Base-by-base conservation (phyloP, 2,888 invertebrate genomes). In the Drosophila quinaria region DNA sequence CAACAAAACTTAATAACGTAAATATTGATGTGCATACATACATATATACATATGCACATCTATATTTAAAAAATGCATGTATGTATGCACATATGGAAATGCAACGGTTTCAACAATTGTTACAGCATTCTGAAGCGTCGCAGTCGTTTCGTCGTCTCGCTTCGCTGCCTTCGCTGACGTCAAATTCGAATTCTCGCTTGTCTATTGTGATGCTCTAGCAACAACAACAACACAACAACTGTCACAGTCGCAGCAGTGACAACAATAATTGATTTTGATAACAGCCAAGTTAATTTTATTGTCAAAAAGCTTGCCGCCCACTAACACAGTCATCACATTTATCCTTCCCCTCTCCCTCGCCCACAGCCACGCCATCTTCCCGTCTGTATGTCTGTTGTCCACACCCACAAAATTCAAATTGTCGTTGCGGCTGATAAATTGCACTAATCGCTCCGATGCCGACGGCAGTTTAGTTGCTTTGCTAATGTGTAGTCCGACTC, bases 371-470 rank as follows among this genome's bases (percentile, higher is more conserved):
- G 54, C 17, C 6, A 17, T 4, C 11, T 1, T 11, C 35, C n/a
- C 47, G 37, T 19, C 31, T 17, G 37, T 13, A 9, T 46, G 35
- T 51, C 13, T 50, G 19, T 55, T 41, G 47, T 49, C 37, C 76
- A 77, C 78, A 33, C 70, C 74, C 74, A 77, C 73, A 64, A 66
- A 70, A 75, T 71, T 56, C 46, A 68, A 83, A 86, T 81, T 79
- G 83, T 51, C 68, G 70, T 69, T 79, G 87, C 64, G 74, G 56
- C 81, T 83, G 87, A 86, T 83, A 83, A 86, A 83, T 83, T 83
- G 70, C 70, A 86, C 68, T 83, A 86, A 86, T 79, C 78, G 76
- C 64, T 51, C 25, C 54, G 59, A 31, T 33, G 66, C 35, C 41
- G 55, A 17, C 41, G 56, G 49, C 33, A 25, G 25, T 17, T 44